phyloP scores from a whole-genome alignment of 2,888 invertebrate species.

The Dioctria rufipes region DNA sequence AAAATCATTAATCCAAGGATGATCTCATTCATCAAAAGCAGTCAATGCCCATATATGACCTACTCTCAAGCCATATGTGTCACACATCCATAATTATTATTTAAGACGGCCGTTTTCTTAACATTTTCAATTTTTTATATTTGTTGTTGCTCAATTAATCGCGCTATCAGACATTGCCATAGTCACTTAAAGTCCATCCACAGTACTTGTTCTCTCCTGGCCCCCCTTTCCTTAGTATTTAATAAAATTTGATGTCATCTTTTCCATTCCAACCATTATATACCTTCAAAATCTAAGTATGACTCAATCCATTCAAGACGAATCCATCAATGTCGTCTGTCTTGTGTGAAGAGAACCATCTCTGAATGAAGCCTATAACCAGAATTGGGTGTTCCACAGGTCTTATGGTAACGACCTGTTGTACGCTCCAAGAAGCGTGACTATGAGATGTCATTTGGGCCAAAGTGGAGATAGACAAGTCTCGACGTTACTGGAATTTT shows the following conservation, averaged over 20 bases:
- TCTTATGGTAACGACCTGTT: slow-evolving; percentile 35
- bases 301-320: neutral
- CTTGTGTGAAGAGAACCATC: neutral
- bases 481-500: slow-evolving; percentile 33
- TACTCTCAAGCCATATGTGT: slow-evolving; percentile 7
- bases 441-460: slow-evolving; percentile 25
- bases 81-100: neutral
- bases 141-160: too few species aligned
- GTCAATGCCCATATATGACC: slow-evolving; percentile 19
- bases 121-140: too few species aligned
- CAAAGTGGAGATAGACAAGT: slow-evolving; percentile 5
- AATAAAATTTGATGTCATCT: too few species aligned
- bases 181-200: too few species aligned
- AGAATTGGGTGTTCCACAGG: slow-evolving; percentile 8
- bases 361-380: neutral
- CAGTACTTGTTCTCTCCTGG: too few species aligned
- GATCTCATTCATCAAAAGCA: slow-evolving; percentile 29
- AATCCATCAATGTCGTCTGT: slow-evolving; percentile 14
- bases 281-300: too few species aligned
- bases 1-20: neutral
- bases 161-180: too few species aligned
- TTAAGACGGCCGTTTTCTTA: too few species aligned
- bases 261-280: neutral
- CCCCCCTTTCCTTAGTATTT: too few species aligned
- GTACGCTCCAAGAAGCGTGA: slow-evolving; percentile 37